Conservation (phyloP, 2,113 vertebrate species). For the Sialia sialis region DNA sequence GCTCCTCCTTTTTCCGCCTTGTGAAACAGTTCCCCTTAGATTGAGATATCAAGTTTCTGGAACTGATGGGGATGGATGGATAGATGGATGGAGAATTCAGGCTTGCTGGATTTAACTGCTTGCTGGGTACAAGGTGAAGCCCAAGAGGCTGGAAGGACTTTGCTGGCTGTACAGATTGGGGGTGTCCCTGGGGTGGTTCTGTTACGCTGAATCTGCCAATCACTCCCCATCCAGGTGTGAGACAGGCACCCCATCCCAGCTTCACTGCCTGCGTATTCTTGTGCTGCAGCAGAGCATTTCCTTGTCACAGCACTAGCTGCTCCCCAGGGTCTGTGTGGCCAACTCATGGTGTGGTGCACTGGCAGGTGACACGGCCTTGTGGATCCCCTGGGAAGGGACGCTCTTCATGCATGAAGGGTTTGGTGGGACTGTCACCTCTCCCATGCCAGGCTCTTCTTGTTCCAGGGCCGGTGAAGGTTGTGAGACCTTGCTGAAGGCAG, state of each 20-base stretch:
- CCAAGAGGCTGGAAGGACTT: not conserved
- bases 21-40: not conserved
- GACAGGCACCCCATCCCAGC: rapidly evolving
- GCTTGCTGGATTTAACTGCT: not conserved
- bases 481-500: not conserved
- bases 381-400: not conserved
- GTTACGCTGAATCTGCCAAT: not conserved
- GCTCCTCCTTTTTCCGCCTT: not conserved
- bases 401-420: rapidly evolving
- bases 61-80: not conserved
- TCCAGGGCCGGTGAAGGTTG: not conserved
- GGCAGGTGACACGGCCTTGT: rapidly evolving
- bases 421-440: not conserved
- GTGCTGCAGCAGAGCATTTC: not conserved
- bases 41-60: not conserved
- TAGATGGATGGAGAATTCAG: not conserved
- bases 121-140: not conserved
- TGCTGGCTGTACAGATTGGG: not conserved
- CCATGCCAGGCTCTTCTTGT: rapidly evolving
- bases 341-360: rapidly evolving
- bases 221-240: rapidly evolving
- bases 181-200: not conserved
- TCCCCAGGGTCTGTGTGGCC: not conserved
- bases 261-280: rapidly evolving
- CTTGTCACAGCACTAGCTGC: not conserved